Evolutionary conservation across 2,113 vertebrate species (phyloP).

Genomic region (Pteropus alecto): DNA sequence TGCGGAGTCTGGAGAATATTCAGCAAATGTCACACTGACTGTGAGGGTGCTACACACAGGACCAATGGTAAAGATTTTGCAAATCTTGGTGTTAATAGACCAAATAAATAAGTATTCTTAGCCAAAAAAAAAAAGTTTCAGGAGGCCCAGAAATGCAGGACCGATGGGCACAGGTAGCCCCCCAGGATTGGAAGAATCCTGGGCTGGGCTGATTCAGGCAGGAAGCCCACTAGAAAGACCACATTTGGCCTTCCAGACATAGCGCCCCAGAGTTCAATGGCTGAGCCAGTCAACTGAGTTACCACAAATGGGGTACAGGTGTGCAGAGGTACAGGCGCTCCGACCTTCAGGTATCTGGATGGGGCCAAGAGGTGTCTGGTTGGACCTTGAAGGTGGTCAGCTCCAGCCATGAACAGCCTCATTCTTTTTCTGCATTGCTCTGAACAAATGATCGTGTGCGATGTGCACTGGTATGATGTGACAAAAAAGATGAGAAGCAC

Average conservation of each 20-base stretch:
- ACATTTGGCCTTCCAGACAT: neutral
- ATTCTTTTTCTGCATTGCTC: neutral
- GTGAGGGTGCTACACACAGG: neutral
- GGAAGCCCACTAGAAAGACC: neutral
- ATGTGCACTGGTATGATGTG: rapidly evolving
- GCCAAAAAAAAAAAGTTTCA: neutral
- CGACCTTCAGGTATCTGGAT: neutral
- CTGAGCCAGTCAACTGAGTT: neutral
- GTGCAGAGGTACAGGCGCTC: neutral
- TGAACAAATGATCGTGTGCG: neutral
- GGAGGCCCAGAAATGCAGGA: neutral
- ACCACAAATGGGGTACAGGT: neutral
- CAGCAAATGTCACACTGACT: neutral
- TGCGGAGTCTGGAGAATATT: neutral
- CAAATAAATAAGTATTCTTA: too few species aligned
- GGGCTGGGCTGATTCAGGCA: neutral
- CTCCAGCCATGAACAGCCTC: neutral
- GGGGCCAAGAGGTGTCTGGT: neutral
- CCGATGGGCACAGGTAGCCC: neutral
- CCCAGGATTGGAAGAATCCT: neutral
- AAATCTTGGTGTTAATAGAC: too few species aligned
- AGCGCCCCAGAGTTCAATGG: neutral
- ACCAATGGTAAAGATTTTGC: rapidly evolving
- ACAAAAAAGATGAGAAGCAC: neutral
- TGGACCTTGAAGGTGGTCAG: neutral